Evolutionary conservation across 2,797 vertebrate species (phyloP).

Genomic region (Crocodylus rhombifer): DNA sequence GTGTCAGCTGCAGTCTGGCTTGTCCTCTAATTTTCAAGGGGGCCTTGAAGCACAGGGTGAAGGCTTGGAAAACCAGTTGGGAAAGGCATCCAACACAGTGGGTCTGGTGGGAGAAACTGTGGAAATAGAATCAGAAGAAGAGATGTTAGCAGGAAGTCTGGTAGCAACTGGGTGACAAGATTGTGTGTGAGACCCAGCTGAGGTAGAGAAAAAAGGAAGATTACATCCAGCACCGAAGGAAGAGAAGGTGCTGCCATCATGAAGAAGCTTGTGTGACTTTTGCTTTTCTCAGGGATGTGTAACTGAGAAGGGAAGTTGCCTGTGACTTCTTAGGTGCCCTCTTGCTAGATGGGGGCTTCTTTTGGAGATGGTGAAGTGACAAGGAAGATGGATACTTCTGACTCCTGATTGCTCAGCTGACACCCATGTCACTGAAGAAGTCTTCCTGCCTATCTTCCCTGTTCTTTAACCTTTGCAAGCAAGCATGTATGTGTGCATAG

Average conservation of each 20-base stretch:
- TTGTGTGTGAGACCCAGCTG: not conserved
- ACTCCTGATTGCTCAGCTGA: not conserved
- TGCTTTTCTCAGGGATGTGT: not conserved
- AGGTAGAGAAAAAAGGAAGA: not conserved
- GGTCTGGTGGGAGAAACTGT: no score
- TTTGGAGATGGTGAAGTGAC: not conserved
- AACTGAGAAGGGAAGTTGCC: not conserved
- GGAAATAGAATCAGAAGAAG: no score
- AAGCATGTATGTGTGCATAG: not conserved
- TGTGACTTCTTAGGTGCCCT: no score
- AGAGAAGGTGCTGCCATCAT: not conserved
- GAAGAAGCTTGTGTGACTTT: not conserved
- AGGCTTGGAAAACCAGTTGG: no score
- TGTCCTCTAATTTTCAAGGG: no score
- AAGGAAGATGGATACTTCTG: not conserved
- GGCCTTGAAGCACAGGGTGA: no score
- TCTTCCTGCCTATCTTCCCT: not conserved
- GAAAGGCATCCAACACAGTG: no score
- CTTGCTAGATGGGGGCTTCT: not conserved
- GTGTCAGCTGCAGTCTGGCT: no score
- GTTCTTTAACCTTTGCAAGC: not conserved
- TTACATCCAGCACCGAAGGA: not conserved
- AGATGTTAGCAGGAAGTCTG: no score
- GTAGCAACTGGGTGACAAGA: no score
- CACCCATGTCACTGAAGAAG: no score